phyloP scores from a whole-genome alignment of 2,113 vertebrate genomes.

The Megalops atlanticus region DNA sequence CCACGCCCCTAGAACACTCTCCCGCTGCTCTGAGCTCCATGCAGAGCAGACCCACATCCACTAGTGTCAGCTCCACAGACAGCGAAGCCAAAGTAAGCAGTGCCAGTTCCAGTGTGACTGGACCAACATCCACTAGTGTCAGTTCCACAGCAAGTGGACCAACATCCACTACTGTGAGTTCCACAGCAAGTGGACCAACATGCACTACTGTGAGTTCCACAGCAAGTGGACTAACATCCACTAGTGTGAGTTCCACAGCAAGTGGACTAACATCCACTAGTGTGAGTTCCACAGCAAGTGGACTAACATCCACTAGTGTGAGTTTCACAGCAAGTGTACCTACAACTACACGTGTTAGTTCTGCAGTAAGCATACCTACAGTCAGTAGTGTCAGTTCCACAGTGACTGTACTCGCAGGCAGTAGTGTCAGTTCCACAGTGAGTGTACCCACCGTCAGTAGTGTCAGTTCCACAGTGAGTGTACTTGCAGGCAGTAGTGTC shows the following conservation, averaged over 20 bases:
- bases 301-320: slow-evolving; percentile 37
- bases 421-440: slow-evolving; percentile 27
- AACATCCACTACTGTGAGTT: slow-evolving; percentile 28
- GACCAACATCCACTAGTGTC: slow-evolving; percentile 23
- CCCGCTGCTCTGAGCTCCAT: slow-evolving; percentile 11
- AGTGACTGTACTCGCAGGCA: slow-evolving; percentile 20
- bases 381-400: slow-evolving; percentile 30
- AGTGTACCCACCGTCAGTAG: slow-evolving; percentile 35
- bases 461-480: slow-evolving; percentile 33
- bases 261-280: slow-evolving; percentile 34
- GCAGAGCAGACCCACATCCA: slow-evolving; percentile 35
- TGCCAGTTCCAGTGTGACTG: slow-evolving; percentile 35
- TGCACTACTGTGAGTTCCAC: slow-evolving; percentile 32
- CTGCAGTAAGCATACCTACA: slow-evolving; percentile 41
- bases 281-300: slow-evolving; percentile 6
- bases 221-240: slow-evolving; percentile 18
- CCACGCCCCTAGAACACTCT: neutral
- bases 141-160: slow-evolving; percentile 1
- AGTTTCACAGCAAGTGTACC: slow-evolving; percentile 45
- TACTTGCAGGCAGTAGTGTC: neutral
- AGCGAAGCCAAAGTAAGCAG: slow-evolving; percentile 13
- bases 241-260: slow-evolving; percentile 35
- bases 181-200: slow-evolving; percentile 25
- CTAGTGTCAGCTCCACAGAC: slow-evolving; percentile 42
- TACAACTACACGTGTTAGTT: slow-evolving; percentile 25